Base-by-base conservation (phyloP, 2,888 invertebrate species). In the Diploptera punctata region DNA sequence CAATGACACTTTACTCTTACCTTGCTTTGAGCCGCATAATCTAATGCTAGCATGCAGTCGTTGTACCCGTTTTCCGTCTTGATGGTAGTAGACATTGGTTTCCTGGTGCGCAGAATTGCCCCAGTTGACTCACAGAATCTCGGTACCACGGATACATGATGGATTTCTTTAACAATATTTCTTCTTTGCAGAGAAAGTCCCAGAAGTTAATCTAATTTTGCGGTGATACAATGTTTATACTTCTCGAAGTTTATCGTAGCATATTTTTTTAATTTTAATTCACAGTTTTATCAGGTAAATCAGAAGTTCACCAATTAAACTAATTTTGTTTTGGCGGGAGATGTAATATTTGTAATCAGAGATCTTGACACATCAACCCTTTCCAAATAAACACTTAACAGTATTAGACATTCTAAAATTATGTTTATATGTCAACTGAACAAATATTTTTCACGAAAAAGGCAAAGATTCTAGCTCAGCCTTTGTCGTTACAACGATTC, bases 41-140 rank as follows among this genome's bases (percentile, higher is more conserved):
- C 90, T 75, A 90, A 85, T 60, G 89, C 89, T 78, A 90, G 81
- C 90, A 90, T 90, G 81, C 90, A 90, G 83, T 90, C 90, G 80
- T 88, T 89, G 84, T 89, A 89, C 81, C 88, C 88, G 80, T 87
- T 88, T 82, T 89, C 89, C 68, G 88, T 89, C 83, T 89, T 89
- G 81, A 89, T 89, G 47, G 88, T 87, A 71, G 89, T 86, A 52
- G 87, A 85, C 84, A 86, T 85, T 4, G 86, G 86, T 76, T 86
- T 80, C 87, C 87, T 78, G 87, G 84, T 24, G 74, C 73, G 70
- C 75, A 76, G 67, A 76, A 76, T 73, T 76, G 76, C n/a, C 76
- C 76, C 65, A 75, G 73, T 57, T 75, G 75, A 24, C 75, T 73
- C 31, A 76, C 75, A 24, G 75, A 74, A 49, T 76, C 76, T 18